Conservation (phyloP, 2,888 invertebrate genomes). For the Chrysolina oricalcia region DNA sequence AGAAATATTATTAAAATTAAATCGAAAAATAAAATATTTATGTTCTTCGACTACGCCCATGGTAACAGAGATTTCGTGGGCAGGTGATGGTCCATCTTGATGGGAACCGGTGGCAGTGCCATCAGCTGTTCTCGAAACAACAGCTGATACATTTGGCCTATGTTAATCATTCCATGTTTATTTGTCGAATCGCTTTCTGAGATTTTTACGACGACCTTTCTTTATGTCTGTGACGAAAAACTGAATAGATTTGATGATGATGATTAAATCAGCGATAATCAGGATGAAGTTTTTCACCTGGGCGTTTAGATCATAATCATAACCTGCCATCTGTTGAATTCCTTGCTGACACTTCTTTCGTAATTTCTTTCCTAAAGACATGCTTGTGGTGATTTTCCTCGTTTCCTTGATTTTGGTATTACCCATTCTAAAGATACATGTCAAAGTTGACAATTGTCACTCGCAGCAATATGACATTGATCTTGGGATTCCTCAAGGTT, state of each 20-base stretch:
- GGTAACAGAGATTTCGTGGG: neutral
- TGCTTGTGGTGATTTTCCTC: too few species aligned
- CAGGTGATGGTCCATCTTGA: conserved; percentile 8
- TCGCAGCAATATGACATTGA: too few species aligned
- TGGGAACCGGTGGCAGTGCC: neutral
- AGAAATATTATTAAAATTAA: too few species aligned
- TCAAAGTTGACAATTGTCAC: too few species aligned
- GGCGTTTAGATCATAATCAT: too few species aligned
- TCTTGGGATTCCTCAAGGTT: too few species aligned
- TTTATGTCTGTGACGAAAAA: neutral
- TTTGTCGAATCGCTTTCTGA: neutral
- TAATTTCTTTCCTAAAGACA: too few species aligned
- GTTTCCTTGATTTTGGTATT: too few species aligned
- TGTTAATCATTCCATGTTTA: neutral
- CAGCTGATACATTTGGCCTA: conserved; percentile 5
- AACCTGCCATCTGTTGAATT: too few species aligned
- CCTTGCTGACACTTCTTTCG: too few species aligned
- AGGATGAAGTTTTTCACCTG: neutral
- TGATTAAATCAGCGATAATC: neutral
- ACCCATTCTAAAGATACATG: too few species aligned
- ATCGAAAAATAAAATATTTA: too few species aligned
- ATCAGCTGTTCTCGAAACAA: conserved; percentile 14
- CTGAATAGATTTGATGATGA: neutral
- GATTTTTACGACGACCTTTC: neutral
- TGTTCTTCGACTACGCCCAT: neutral